Evolutionary conservation across 2,888 invertebrate species (phyloP).

Genomic region (Melipona bicolor): DNA sequence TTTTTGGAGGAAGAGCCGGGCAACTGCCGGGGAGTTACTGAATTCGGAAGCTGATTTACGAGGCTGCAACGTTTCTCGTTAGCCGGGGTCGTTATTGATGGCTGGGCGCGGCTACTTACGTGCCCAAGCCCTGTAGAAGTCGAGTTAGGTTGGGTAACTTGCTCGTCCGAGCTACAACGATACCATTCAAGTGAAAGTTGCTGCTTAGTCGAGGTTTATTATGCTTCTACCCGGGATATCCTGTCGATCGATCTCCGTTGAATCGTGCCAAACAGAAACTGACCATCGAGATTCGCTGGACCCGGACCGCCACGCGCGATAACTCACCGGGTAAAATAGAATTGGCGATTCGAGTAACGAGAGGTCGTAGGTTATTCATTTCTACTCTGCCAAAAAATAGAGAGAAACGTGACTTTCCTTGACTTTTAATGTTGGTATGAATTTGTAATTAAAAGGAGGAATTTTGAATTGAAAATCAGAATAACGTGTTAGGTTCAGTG

Average conservation of each 20-base stretch:
- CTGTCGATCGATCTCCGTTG: background rate
- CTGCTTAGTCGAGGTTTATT: slow-evolving; percentile 13
- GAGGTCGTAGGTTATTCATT: too few species aligned
- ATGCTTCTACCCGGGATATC: background rate
- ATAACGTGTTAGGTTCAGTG: background rate
- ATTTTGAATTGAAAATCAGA: background rate
- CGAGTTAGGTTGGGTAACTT: slow-evolving; percentile 17
- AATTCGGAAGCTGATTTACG: slow-evolving; percentile 66
- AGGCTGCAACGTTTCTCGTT: slow-evolving; percentile 51
- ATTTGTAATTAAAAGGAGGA: background rate
- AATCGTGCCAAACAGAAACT: background rate
- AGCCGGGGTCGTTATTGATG: slow-evolving; percentile 49
- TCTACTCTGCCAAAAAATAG: background rate
- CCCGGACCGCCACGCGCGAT: accelerated
- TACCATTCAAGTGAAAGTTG: slow-evolving; percentile 28
- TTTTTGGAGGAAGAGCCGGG: slow-evolving; percentile 53
- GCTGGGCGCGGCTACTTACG: slow-evolving; percentile 40
- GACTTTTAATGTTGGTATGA: background rate
- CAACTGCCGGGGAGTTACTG: slow-evolving; percentile 9
- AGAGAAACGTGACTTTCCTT: background rate
- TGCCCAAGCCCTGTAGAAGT: background rate
- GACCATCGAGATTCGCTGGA: background rate
- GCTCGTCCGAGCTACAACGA: slow-evolving; percentile 13
- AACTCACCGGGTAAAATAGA: background rate
- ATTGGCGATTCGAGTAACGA: background rate